A percentile compares a stretch with the other conserved stretches of the same genome.
Evolutionary conservation across 2,113 vertebrate genomes (phyloP).

Genomic region (Lipophrys pholis): DNA sequence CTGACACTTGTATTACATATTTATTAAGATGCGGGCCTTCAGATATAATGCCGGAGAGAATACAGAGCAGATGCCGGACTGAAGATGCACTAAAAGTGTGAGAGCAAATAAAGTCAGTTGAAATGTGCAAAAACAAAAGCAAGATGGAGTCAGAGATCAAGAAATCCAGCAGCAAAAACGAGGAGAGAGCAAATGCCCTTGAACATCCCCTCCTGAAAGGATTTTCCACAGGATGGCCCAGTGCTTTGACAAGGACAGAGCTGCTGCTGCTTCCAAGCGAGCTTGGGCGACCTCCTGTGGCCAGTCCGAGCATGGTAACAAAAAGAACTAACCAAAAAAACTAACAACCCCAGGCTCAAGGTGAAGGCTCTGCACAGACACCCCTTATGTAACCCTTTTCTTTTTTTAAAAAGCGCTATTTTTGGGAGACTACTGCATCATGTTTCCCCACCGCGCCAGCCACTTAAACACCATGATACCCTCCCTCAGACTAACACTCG

Average conservation of each 20-base stretch:
- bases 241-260: constrained; percentile 58
- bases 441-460: constrained; percentile 54
- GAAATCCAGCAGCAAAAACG: constrained; percentile 1
- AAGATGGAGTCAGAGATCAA: background rate
- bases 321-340: constrained; percentile 1
- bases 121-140: background rate
- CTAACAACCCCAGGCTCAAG: constrained; percentile 71
- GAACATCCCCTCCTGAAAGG: constrained; percentile 55
- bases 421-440: constrained; percentile 74
- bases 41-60: background rate
- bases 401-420: constrained; percentile 65
- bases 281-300: constrained; percentile 76
- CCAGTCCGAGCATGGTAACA: constrained; percentile 37
- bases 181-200: constrained; percentile 59
- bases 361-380: constrained; percentile 78
- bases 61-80: background rate
- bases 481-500: constrained; percentile 43
- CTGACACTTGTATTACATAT: constrained; percentile 4
- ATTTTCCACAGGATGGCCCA: constrained; percentile 60
- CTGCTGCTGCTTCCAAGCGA: constrained; percentile 28
- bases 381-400: constrained; percentile 75
- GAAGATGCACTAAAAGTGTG: background rate
- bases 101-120: background rate
- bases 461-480: constrained; percentile 54
- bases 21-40: background rate